Percentiles rank a stretch among this genome's conserved stretches.
Evolutionary conservation across 2,888 invertebrate genomes (phyloP).

Genomic region (Himalopsyche kuldschensis): DNA sequence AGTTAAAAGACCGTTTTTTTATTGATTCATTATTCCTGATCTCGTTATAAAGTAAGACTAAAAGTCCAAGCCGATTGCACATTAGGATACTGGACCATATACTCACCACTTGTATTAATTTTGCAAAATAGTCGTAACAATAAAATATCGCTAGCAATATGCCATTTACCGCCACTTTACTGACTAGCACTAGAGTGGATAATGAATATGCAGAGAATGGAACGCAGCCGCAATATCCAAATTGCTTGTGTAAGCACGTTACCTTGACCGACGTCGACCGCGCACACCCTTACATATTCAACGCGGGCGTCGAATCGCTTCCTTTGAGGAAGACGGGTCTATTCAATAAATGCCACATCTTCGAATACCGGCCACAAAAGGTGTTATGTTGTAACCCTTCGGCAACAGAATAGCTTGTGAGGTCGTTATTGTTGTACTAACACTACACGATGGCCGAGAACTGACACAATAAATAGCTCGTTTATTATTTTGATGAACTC

Average conservation of each 20-base stretch:
- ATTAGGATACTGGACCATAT: too few species aligned
- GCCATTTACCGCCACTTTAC: too few species aligned
- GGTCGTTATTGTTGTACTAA: neutral
- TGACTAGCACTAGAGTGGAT: neutral
- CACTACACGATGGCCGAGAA: neutral
- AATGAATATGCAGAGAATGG: neutral
- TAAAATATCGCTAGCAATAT: too few species aligned
- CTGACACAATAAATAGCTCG: too few species aligned
- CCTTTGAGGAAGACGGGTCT: neutral
- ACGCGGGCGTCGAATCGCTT: neutral
- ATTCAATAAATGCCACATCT: neutral
- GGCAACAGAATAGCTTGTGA: neutral
- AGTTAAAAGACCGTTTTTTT: too few species aligned
- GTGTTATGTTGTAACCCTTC: neutral
- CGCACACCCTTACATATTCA: neutral
- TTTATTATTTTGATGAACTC: too few species aligned
- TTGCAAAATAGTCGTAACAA: too few species aligned
- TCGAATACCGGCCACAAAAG: neutral
- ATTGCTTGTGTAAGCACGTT: neutral
- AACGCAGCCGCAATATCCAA: neutral
- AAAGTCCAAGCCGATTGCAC: too few species aligned
- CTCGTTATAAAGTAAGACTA: too few species aligned
- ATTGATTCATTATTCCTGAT: too few species aligned
- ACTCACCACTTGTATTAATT: too few species aligned
- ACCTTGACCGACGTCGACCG: neutral